Evolutionary conservation across 2,113 vertebrate species (phyloP).

Genomic region (Meles meles): DNA sequence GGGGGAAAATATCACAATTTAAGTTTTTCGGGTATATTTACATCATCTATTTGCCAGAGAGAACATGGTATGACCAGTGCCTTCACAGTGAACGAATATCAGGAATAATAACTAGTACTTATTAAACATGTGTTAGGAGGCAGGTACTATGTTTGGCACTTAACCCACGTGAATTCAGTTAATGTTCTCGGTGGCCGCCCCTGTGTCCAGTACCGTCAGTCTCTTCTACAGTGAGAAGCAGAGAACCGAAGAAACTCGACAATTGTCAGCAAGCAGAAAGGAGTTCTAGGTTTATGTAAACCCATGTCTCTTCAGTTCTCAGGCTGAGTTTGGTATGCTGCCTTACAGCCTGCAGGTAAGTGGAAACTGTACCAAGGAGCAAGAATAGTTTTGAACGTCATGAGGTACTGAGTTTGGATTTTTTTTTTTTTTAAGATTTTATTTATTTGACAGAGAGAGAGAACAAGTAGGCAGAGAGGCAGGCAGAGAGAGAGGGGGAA

Average conservation of each 20-base stretch:
- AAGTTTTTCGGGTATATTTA: background rate
- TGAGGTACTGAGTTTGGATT: background rate
- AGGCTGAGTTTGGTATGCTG: background rate
- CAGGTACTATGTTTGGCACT: background rate
- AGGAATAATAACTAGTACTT: background rate
- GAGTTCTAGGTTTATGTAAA: background rate
- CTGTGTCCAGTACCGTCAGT: background rate
- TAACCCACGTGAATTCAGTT: background rate
- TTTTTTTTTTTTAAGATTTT: too few relatives aligned
- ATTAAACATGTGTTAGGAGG: background rate
- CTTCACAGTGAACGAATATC: background rate
- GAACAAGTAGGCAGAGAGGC: too few relatives aligned
- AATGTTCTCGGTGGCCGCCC: background rate
- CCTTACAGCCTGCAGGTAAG: background rate
- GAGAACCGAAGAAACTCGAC: background rate
- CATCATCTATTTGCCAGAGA: background rate
- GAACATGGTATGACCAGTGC: background rate
- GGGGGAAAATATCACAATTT: background rate
- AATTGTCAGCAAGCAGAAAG: background rate
- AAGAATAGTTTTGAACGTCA: background rate
- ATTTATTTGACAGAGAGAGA: too few relatives aligned
- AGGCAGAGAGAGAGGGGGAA: too few relatives aligned
- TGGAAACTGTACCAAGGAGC: background rate
- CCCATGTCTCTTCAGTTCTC: background rate
- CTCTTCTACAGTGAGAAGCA: background rate